These are phyloP conservation scores for Oophaga sylvatica DNA, from an alignment of 2,797 vertebrate genomes.

Conservation along the genomic window DNA sequence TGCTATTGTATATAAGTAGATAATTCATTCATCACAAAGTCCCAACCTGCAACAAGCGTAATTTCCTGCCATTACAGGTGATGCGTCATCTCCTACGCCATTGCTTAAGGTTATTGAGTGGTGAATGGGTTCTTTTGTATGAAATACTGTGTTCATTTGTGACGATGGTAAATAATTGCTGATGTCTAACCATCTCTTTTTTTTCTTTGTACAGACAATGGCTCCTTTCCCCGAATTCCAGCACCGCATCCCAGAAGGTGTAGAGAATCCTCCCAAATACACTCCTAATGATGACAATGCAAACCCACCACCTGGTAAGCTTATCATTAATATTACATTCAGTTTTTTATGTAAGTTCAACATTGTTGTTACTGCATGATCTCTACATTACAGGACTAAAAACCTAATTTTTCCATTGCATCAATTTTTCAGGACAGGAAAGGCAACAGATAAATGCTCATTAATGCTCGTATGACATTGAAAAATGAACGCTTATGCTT, in stretches of 20 bases:
- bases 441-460: neutral
- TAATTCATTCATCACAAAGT: too few species aligned
- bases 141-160: neutral
- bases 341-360: neutral
- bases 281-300: constrained; percentile 67
- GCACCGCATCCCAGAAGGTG: constrained; percentile 68
- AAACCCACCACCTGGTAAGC: constrained; percentile 47
- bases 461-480: neutral
- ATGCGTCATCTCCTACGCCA: neutral
- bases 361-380: neutral
- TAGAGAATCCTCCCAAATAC: constrained; percentile 64
- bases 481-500: too few species aligned
- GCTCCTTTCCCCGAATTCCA: constrained; percentile 83
- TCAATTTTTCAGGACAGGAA: neutral
- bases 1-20: too few species aligned
- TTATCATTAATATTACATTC: neutral
- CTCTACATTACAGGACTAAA: neutral
- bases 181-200: neutral
- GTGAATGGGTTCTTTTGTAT: constrained; percentile 1
- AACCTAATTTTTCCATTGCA: neutral
- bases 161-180: neutral
- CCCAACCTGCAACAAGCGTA: neutral
- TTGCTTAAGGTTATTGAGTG: neutral
- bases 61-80: neutral
- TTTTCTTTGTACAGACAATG: constrained; percentile 76